phyloP scores from a whole-genome alignment of 2,113 vertebrate genomes.

The Silurus asotus region DNA sequence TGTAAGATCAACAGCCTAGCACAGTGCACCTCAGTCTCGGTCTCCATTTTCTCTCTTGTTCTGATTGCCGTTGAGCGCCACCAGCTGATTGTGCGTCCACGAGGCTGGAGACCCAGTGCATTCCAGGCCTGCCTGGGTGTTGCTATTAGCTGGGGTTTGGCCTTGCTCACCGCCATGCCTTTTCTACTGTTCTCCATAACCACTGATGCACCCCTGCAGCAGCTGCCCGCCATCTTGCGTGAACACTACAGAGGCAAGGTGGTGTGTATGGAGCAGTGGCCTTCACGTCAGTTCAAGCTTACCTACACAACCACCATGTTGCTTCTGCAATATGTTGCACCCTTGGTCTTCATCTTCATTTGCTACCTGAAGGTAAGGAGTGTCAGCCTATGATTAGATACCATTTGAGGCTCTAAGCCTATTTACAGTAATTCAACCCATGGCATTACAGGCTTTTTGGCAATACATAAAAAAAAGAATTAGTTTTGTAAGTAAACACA shows the following conservation, averaged over 20 bases:
- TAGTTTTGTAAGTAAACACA: not conserved
- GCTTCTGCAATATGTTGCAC: conserved; percentile 83
- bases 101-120: conserved; percentile 83
- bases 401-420: not conserved
- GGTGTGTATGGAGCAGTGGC: conserved; percentile 83
- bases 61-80: conserved; percentile 85
- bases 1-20: conserved; percentile 85
- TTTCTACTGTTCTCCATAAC: conserved; percentile 79
- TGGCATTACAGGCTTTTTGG: not conserved
- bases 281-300: conserved; percentile 76
- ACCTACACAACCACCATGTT: conserved; percentile 82
- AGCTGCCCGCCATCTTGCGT: conserved; percentile 67
- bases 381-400: not conserved
- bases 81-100: conserved; percentile 85
- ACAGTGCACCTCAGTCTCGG: conserved; percentile 82
- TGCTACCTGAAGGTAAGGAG: conserved; percentile 85
- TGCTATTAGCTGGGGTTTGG: conserved; percentile 79
- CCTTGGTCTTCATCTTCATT: conserved; percentile 85
- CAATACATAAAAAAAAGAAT: not conserved
- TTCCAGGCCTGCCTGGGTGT: conserved; percentile 82
- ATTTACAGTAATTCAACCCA: not conserved
- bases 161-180: conserved; percentile 78
- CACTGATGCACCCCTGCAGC: conserved; percentile 80
- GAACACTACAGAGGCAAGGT: conserved; percentile 81
- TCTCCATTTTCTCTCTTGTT: conserved; percentile 86